Evolutionary conservation across 2,797 vertebrate genomes (phyloP), one percentile per base, ranked within the genome.

Genomic region (Mormyrops attenuatus): DNA sequence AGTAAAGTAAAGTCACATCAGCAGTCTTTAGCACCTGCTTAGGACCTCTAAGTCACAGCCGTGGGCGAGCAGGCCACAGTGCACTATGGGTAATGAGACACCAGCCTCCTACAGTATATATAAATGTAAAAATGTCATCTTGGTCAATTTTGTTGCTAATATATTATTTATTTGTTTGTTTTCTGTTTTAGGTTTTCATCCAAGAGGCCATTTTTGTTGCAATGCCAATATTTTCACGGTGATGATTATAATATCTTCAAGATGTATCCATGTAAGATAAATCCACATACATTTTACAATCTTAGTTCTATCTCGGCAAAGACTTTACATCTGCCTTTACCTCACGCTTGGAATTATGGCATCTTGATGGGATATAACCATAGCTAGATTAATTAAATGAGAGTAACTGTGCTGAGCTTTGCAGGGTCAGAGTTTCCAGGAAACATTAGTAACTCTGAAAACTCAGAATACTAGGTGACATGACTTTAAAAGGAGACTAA

Each of bases 151-250:
- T 53, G 26, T 38, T 57, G 52, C 85, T 41, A 57, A 57, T 34
- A 9, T 34, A 55, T 17, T 85, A 26, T 63, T 82, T 60, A 6
- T 85, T 38, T 87, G 88, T 90, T 50, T 44, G 88, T 90, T 87
- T 66, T 82, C 17, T 84, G 88, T 92, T 90, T 26, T 88, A 96
- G 95, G 95, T 94, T 94, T 96, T 63, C 96, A 95, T 91, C 96
- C 96, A 66, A 92, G 92, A 22, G 94, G 95, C 89, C 92, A 77
- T 89, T 87, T 90, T 88, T 88, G 73, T 89, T 90, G 89, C 85
- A 87, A 90, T 90, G 92, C 92, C 49, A 87, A 85, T 87, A 69
- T 91, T 66, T 91, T 88, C 66, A 89, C 49, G 91, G 90, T 93
- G 13, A 49, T 92, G 88, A 92, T 93, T 90, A 86, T 93, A 88